phyloP scores from a whole-genome alignment of 2,113 vertebrate genomes.

The Pedetes capensis region DNA sequence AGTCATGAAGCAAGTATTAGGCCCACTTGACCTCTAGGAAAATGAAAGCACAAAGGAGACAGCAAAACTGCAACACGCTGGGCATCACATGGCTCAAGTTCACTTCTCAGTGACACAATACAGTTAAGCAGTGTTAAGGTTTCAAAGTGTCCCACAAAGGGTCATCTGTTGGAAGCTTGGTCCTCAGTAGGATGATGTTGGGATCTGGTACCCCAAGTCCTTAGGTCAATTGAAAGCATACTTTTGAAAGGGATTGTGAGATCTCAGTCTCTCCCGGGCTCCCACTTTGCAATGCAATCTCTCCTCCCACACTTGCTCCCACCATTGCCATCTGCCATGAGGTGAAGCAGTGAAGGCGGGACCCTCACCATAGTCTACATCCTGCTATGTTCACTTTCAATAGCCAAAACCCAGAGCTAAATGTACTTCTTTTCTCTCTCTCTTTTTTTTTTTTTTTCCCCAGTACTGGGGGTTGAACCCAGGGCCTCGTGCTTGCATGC shows the following conservation, averaged over 20 bases:
- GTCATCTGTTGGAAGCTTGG: not conserved
- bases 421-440: not conserved
- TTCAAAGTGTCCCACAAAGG: not conserved
- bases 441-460: too few species aligned
- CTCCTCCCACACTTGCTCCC: not conserved
- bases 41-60: not conserved
- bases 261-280: not conserved
- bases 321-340: too few species aligned
- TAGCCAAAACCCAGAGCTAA: not conserved
- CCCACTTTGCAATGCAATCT: not conserved
- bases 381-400: not conserved
- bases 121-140: not conserved
- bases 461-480: too few species aligned
- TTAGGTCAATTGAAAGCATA: too few species aligned
- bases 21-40: not conserved
- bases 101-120: not conserved
- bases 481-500: too few species aligned
- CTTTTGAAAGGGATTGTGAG: not conserved
- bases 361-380: not conserved
- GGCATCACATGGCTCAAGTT: fast-evolving
- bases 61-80: fast-evolving
- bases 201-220: not conserved
- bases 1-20: not conserved
- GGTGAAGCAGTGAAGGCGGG: not conserved
- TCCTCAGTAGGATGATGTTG: not conserved